Percentiles rank a stretch among this genome's conserved stretches.
phyloP scores from a whole-genome alignment of 2,888 invertebrate genomes.

The Xestia rhomboidea region DNA sequence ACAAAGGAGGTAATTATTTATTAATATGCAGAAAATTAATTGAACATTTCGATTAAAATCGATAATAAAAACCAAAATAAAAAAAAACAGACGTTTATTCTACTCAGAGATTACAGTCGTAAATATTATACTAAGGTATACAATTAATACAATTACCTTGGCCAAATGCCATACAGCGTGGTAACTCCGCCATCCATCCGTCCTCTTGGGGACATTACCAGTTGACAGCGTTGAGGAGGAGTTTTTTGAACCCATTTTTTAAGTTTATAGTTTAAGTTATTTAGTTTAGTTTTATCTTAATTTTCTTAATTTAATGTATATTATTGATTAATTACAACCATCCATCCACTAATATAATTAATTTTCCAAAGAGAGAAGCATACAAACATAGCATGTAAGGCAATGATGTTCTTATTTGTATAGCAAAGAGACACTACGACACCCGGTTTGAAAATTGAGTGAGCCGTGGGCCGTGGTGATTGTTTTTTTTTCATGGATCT shows the following conservation, averaged over 20 bases:
- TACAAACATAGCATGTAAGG: not conserved
- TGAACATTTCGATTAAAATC: not conserved
- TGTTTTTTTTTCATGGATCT: not conserved
- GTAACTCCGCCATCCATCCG: no score
- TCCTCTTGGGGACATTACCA: no score
- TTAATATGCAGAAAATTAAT: not conserved
- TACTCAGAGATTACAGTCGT: not conserved
- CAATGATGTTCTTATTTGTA: no score
- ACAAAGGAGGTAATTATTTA: not conserved
- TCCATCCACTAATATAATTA: not conserved
- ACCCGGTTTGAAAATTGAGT: not conserved
- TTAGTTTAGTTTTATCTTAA: no score
- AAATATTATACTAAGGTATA: not conserved
- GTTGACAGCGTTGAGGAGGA: no score
- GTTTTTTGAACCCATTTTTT: no score
- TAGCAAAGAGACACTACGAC: not conserved
- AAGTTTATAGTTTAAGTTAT: no score
- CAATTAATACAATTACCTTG: no score
- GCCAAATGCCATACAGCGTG: no score
- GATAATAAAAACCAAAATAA: no score
- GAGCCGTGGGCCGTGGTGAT: not conserved
- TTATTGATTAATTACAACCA: no score
- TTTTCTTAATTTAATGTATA: no score
- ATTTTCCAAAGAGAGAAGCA: not conserved
- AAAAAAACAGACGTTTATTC: not conserved